Conservation (phyloP, 1,140 invertebrate species). For the Philaenus spumarius region DNA sequence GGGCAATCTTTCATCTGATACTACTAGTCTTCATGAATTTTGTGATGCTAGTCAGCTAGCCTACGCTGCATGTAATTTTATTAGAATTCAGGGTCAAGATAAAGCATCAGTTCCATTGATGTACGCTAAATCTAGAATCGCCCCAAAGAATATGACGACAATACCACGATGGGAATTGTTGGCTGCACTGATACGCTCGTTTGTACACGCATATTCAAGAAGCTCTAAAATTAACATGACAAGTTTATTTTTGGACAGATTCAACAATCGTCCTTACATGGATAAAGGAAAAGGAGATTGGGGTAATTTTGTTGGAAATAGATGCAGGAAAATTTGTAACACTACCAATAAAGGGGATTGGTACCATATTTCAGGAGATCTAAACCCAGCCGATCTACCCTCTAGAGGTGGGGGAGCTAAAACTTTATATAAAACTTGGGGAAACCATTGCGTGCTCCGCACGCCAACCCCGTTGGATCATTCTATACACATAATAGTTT, state of each 20-base stretch:
- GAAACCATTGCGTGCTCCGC: too few relatives aligned
- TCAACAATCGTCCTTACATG: conserved; percentile 29
- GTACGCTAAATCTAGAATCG: conserved; percentile 33
- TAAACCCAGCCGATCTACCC: conserved; percentile 40
- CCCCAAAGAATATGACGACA: conserved; percentile 32
- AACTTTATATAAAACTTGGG: conserved; percentile 29
- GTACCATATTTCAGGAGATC: conserved; percentile 35
- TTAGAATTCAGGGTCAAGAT: conserved; percentile 22
- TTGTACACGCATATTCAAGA: conserved; percentile 16
- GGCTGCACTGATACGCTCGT: conserved; percentile 34
- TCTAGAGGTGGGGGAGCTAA: conserved; percentile 36
- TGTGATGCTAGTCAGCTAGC: conserved; percentile 34
- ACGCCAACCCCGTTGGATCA: too few relatives aligned
- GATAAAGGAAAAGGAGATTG: conserved; percentile 26
- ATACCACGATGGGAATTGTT: conserved; percentile 37
- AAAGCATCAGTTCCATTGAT: conserved; percentile 27
- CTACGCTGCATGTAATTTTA: conserved; percentile 33
- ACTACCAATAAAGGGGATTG: conserved; percentile 26
- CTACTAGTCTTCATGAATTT: conserved; percentile 36
- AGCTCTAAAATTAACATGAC: background rate
- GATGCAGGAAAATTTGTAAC: too few relatives aligned
- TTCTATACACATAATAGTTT: too few relatives aligned
- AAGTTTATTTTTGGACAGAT: conserved; percentile 27
- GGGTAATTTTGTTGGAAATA: too few relatives aligned
- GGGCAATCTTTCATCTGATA: too few relatives aligned